Evolutionary conservation across 2,797 vertebrate genomes (phyloP), one percentile per base, ranked within the genome.

Genomic region (Gadopsis marmoratus): DNA sequence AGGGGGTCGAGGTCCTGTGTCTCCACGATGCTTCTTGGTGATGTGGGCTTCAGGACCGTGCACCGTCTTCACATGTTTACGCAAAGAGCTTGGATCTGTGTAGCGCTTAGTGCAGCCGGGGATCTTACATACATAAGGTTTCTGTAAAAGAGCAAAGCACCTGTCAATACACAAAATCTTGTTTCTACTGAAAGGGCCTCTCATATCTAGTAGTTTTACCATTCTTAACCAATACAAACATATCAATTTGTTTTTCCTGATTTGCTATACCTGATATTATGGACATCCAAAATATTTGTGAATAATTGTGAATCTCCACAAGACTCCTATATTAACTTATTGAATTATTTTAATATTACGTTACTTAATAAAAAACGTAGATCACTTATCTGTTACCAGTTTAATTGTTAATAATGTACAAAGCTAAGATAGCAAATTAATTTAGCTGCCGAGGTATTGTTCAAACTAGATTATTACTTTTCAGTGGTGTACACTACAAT

Each of bases 71-170:
- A 99, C 98, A 0, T 99, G 98, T 71, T 99, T 99, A 21, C 98
- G 94, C 71, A 99, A 93, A 0, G 98, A 99, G 86, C 98, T 99
- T 55, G 98, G 98, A 81, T 99, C 98, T 0, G 98, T 99, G 94
- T 99, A 99, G 56, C 98, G 96, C 81, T 99, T 99, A 80, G 97
- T 99, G 92, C 98, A 99, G 86, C 98, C 98, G 0, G 97, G 98
- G 31, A 99, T 98, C 92, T 99, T 99, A 76, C 98, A 99, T 12
- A 99, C 96, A 0, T 99, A 99, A 0, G 98, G 98, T 94, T 99
- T 99, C 98, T 99, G 92, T 55, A 66, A 82, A 80, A 71, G 31
- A 76, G 16, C 13, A 73, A 79, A 69, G 26, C 4, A 10, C 0
- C 9, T 55, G 16, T 84, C 9, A 83, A 17, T 21, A 63, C 33